Percentiles rank a stretch among this genome's conserved stretches.
These are phyloP conservation scores for Leptura quadrifasciata DNA, from an alignment of 2,888 invertebrate species.

Conservation along the genomic window DNA sequence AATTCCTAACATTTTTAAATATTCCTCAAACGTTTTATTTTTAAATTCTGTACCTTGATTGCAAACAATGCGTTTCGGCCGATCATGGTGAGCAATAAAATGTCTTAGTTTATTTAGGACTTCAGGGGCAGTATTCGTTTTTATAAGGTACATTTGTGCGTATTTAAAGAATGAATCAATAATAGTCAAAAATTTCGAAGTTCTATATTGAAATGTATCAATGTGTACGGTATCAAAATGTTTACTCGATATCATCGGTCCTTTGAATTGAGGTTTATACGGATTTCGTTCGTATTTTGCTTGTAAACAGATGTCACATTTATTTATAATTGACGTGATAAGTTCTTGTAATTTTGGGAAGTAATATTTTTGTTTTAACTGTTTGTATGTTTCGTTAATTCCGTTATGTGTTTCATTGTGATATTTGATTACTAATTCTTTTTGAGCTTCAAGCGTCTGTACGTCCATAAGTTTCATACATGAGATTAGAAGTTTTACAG, in stretches of 20 bases:
- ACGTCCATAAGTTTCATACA: neutral
- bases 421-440: neutral
- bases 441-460: neutral
- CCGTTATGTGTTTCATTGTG: constrained; percentile 10
- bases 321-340: neutral
- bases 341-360: neutral
- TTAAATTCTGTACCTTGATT: constrained; percentile 22
- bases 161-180: neutral
- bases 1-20: constrained; percentile 16
- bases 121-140: neutral
- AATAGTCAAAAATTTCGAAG: too few relatives aligned
- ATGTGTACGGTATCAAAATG: neutral
- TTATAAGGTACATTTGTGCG: neutral
- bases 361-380: constrained; percentile 15
- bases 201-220: neutral
- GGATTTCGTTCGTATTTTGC: constrained; percentile 17
- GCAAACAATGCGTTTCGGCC: constrained; percentile 13
- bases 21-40: constrained; percentile 16
- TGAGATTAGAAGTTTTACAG: constrained; percentile 3
- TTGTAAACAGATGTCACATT: neutral
- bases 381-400: constrained; percentile 1
- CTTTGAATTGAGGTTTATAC: neutral
- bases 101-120: constrained; percentile 4
- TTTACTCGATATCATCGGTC: constrained; percentile 1
- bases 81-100: neutral